Evolutionary conservation across 2,797 vertebrate species (phyloP).

Genomic region (Pangasius sanitwongsei): DNA sequence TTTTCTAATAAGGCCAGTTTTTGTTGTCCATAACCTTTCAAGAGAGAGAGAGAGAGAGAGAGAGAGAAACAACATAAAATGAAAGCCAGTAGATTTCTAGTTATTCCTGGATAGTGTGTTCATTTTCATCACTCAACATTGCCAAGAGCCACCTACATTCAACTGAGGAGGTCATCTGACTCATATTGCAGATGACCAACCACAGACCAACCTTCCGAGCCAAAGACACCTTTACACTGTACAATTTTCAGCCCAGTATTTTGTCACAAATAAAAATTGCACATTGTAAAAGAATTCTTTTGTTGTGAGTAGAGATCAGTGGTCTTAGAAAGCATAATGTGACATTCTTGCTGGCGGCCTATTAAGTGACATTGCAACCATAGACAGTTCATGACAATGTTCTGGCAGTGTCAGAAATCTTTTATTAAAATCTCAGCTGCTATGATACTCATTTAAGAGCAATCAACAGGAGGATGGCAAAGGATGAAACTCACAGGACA

Average conservation of each 20-base stretch:
- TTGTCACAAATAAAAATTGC: neutral
- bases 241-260: neutral
- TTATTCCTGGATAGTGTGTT: neutral
- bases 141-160: neutral
- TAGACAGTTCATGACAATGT: neutral
- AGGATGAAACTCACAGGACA: neutral
- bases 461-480: neutral
- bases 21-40: neutral
- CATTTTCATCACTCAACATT: neutral
- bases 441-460: neutral
- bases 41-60: neutral
- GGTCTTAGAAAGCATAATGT: neutral
- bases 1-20: constrained; percentile 7
- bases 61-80: neutral
- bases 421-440: neutral
- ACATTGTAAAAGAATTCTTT: neutral
- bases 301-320: neutral
- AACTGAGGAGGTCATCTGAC: neutral
- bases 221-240: neutral
- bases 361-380: neutral
- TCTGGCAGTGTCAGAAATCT: neutral
- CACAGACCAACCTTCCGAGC: neutral
- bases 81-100: neutral
- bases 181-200: constrained; percentile 1
- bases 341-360: neutral